Base-by-base conservation (phyloP, 1,140 invertebrate species). In the Hycleus phaleratus region DNA sequence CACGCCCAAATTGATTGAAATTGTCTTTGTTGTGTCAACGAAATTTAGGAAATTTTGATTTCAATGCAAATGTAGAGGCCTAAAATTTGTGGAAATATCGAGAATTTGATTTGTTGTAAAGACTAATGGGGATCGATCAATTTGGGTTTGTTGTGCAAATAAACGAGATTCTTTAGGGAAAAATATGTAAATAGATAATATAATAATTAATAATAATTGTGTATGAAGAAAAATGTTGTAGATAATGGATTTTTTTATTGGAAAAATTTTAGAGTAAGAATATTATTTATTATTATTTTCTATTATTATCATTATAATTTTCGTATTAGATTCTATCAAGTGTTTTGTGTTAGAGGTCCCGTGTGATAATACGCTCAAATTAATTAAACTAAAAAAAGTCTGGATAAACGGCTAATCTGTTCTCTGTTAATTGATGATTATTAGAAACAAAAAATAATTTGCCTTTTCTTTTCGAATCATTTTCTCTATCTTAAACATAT, bases 331-430 rank as follows among this genome's bases (percentile, higher is more conserved):
- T 32, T 32, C 7, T 32, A 32, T 32, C 7, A 32, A 32, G 43
- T 50, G 53, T 60, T 40, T 39, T 44, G 58, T 59, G 61, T 65
- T 63, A 65, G 64, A 69, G 63, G 58, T 68, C 65, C 68, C 64
- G 59, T 65, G 67, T 70, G 69, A 71, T 69, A 69, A 65, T 64
- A 62, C 69, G 67, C 69, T 71, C 69, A 68, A 59, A 58, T 32
- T 32, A 32, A 32, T 7, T 5, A 32, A 7, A 32, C 32, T 5
- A 32, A 7, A 32, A 32, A 32, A 32, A 32, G 60, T 50, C 50
- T 32, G 32, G 32, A 32, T 32, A 32, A 32, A 5, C 1, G 32
- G 32, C 32, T 32, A 7, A 7, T 32, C 7, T 48, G 55, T 57
- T 49, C 49, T 26, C 40, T 56, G 38, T 47, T 46, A 39, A 47